These are phyloP conservation scores for Lichenostomus cassidix DNA, from an alignment of 2,113 vertebrate genomes.

Conservation along the genomic window DNA sequence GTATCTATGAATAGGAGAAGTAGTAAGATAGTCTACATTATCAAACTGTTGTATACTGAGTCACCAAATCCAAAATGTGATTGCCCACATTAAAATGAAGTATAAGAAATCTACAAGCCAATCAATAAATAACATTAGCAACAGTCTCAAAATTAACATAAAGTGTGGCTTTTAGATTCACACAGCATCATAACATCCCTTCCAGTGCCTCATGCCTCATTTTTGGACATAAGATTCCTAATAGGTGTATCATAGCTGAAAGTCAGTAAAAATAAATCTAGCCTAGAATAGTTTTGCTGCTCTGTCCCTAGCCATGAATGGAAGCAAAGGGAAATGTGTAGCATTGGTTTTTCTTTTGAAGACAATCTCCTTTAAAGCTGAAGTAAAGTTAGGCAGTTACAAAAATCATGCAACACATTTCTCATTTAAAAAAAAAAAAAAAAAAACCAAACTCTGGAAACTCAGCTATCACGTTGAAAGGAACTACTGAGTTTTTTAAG, in stretches of 20 bases:
- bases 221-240: neutral
- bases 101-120: neutral
- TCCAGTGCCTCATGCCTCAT: neutral
- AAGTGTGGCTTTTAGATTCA: neutral
- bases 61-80: neutral
- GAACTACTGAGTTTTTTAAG: neutral
- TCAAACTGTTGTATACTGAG: neutral
- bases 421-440: neutral
- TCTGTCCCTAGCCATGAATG: neutral
- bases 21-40: neutral
- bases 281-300: neutral
- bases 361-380: neutral
- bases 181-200: neutral
- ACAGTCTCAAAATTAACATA: neutral
- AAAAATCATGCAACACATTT: neutral
- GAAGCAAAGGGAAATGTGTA: neutral
- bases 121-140: neutral
- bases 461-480: neutral
- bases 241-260: neutral
- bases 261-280: neutral
- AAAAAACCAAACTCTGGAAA: neutral
- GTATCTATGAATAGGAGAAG: neutral
- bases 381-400: neutral
- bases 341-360: neutral
- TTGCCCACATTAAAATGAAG: neutral